Evolutionary conservation across 2,797 vertebrate species (phyloP).

Genomic region (Myotis planiceps): DNA sequence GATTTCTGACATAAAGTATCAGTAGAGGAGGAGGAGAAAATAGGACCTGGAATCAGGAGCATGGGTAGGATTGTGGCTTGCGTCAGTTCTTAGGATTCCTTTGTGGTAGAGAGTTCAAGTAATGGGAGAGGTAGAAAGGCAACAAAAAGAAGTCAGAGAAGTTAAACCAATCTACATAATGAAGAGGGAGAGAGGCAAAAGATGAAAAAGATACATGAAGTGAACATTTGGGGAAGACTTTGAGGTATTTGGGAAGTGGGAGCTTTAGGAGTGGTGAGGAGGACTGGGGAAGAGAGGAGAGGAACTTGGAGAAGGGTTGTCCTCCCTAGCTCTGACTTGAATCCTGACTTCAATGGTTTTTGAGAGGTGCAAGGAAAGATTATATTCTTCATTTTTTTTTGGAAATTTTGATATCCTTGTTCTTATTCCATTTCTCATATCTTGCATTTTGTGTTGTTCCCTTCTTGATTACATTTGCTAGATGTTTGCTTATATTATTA

Average conservation of each 20-base stretch:
- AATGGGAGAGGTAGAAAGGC: neutral
- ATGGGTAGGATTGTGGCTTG: neutral
- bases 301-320: neutral
- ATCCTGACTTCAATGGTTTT: neutral
- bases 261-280: neutral
- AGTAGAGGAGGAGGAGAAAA: neutral
- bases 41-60: neutral
- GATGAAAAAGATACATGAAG: neutral
- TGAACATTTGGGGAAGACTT: neutral
- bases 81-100: neutral
- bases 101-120: neutral
- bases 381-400: neutral
- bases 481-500: neutral
- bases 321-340: neutral
- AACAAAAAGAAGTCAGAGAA: neutral
- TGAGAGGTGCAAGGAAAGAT: neutral
- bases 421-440: neutral
- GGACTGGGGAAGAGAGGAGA: neutral
- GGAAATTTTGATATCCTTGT: neutral
- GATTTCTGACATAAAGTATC: neutral
- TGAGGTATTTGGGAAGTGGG: neutral
- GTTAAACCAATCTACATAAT: neutral
- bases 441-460: neutral
- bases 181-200: neutral
- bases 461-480: conserved; percentile 5